phyloP scores from a whole-genome alignment of 2,113 vertebrate species.

The Ophiodon elongatus region DNA sequence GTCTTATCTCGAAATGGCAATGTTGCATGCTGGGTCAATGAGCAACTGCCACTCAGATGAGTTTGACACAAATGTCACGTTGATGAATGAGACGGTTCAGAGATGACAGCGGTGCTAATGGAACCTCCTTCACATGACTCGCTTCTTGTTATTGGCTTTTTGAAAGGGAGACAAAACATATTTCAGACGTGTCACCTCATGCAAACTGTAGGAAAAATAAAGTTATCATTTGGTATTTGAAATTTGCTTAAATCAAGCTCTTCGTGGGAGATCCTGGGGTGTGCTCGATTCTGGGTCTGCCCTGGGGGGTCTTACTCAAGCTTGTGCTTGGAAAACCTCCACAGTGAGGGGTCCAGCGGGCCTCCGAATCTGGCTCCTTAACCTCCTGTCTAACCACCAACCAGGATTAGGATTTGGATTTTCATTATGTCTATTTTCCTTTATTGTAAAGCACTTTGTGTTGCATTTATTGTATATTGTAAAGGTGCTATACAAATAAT shows the following conservation, averaged over 20 bases:
- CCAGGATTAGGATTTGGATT: no score
- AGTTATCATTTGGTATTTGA: neutral
- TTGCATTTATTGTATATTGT: no score
- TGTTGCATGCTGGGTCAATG: slow-evolving; percentile 66
- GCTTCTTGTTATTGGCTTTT: slow-evolving; percentile 14
- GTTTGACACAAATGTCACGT: slow-evolving; percentile 43
- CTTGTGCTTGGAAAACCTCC: no score
- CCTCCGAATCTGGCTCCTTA: no score
- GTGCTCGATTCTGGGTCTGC: neutral
- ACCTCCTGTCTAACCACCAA: no score
- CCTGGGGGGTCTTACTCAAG: no score
- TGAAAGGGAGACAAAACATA: neutral
- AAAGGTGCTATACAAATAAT: no score
- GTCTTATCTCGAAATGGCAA: slow-evolving; percentile 58
- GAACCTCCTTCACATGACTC: neutral
- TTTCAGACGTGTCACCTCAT: neutral
- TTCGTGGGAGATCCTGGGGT: neutral
- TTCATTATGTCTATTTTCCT: no score
- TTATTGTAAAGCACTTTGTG: no score
- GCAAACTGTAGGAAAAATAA: neutral
- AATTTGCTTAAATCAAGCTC: neutral
- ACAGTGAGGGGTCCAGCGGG: no score
- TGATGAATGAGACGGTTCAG: slow-evolving; percentile 50
- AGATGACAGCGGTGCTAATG: slow-evolving; percentile 37
- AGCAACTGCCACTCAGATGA: slow-evolving; percentile 55